Percentiles rank a stretch among this genome's conserved stretches.
Evolutionary conservation across 2,113 vertebrate species (phyloP).

Genomic region (Paracanthobrama guichenoti): DNA sequence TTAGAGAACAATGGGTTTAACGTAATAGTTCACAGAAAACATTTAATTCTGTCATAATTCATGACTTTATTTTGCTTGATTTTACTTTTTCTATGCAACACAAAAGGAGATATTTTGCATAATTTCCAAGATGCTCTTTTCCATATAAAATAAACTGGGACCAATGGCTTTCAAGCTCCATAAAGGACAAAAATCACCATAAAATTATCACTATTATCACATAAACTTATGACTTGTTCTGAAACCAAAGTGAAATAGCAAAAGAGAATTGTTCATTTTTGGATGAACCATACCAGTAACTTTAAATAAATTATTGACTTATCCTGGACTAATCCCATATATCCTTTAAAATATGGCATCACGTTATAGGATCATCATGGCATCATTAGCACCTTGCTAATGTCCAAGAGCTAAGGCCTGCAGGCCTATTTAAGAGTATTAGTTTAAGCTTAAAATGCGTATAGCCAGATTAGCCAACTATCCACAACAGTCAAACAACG

Average conservation of each 20-base stretch:
- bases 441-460: background rate
- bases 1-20: background rate
- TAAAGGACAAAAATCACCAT: background rate
- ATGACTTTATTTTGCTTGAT: too few species aligned
- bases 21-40: background rate
- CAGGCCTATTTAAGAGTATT: slow-evolving; percentile 15
- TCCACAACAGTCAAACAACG: slow-evolving; percentile 28
- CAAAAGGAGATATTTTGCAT: background rate
- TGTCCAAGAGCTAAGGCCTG: background rate
- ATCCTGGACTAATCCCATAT: background rate
- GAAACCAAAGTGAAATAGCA: background rate
- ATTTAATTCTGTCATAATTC: too few species aligned
- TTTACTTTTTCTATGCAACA: background rate
- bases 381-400: background rate
- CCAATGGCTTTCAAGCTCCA: background rate
- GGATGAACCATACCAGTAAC: background rate
- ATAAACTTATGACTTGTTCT: background rate
- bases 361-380: background rate
- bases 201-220: background rate
- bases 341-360: background rate
- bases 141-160: background rate
- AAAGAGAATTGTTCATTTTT: background rate
- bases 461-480: slow-evolving; percentile 16
- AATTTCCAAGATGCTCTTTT: background rate
- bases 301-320: background rate